A percentile compares a stretch with the other conserved stretches of the same genome.
Conservation (phyloP, 2,797 vertebrate species). For the Poeciliopsis paucimaculata region DNA sequence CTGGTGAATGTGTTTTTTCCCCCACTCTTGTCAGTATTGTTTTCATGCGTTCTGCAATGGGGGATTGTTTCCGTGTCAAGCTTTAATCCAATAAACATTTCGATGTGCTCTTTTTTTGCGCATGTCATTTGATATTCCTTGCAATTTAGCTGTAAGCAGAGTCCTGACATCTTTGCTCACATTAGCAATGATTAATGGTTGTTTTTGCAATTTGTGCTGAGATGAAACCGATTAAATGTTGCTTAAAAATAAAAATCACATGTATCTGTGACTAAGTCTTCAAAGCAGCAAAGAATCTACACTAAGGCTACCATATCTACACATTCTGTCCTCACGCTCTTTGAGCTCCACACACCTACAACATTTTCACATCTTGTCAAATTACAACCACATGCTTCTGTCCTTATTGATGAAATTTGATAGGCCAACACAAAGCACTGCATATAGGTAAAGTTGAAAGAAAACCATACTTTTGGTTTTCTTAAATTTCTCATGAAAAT, state of each 20-base stretch:
- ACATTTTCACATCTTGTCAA: neutral
- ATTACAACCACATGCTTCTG: neutral
- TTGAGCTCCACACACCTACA: neutral
- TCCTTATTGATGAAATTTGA: neutral
- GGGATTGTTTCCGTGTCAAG: conserved; percentile 73
- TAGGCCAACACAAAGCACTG: neutral
- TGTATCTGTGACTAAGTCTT: conserved; percentile 20
- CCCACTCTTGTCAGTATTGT: conserved; percentile 66
- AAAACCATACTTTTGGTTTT: neutral
- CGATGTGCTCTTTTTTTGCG: conserved; percentile 69
- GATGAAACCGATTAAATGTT: conserved; percentile 59
- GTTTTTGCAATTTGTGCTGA: conserved; percentile 53
- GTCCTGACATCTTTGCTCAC: conserved; percentile 61
- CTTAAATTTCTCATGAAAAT: neutral
- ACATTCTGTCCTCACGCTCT: no score
- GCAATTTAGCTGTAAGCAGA: conserved; percentile 62
- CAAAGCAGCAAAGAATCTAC: conserved; percentile 1
- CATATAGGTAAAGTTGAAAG: neutral
- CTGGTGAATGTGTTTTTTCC: conserved; percentile 45
- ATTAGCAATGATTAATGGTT: conserved; percentile 69
- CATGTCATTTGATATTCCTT: conserved; percentile 66
- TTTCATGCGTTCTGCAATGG: conserved; percentile 68
- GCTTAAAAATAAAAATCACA: conserved; percentile 40
- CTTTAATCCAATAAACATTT: conserved; percentile 81
- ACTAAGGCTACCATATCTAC: neutral